Base-by-base conservation (phyloP, 2,113 vertebrate genomes). In the Melozone crissalis region DNA sequence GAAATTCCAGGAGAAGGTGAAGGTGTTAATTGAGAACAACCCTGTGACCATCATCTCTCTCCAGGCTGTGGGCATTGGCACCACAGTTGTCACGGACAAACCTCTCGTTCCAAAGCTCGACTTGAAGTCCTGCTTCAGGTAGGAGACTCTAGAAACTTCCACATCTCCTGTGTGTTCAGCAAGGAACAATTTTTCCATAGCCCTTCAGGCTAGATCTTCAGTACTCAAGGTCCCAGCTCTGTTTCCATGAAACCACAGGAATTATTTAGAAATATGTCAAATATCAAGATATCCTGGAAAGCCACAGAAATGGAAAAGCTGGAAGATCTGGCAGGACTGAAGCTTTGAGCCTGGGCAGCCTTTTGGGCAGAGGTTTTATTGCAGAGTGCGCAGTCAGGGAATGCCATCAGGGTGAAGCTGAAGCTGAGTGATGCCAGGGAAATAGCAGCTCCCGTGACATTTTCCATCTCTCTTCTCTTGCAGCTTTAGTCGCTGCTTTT, bases 81-180 rank as follows among this genome's bases (percentile, higher is more conserved):
- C 98, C 27, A 99, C 98, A 4, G 98, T 99, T 33, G 96, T 99
- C 96, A 23, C 21, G 9, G 57, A 58, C 57, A 58, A 58, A 23
- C 31, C 33, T 58, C 57, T 58, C 1, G 6, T 5, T 15, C 57
- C 57, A 1, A 15, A 10, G 33, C 13, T 58, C 6, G 95, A 98
- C 74, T 63, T 99, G 22, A 98, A 98, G 26, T 89, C 98, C 11
- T 97, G 96, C 85, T 99, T 99, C 96, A 99, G 98, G 99, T 99
- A 98, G 49, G 94, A 23, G 10, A 5, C 31, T 63, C 39, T 74
- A 6, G 46, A 57, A 57, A 57, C 39, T 83, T 17, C 22, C 5
- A 0, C 47, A 68, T 35, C 24, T 1, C 33, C 33, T 1, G 0
- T 6, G 17, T 23, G 16, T 27, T 84, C 21, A 54, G 61, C 49